phyloP scores from a whole-genome alignment of 2,888 invertebrate genomes.

The Romanomermis culicivorax region DNA sequence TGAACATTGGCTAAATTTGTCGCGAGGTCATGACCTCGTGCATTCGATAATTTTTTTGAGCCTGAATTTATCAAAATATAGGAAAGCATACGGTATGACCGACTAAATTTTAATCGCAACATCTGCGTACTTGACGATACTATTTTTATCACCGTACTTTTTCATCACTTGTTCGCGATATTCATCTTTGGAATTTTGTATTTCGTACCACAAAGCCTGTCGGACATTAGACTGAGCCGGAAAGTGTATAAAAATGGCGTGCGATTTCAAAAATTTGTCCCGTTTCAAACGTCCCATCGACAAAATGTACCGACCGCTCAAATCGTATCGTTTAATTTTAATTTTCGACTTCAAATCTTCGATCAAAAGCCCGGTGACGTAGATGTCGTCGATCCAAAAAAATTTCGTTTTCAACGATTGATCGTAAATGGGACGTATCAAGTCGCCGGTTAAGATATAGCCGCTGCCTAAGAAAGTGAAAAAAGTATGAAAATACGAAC shows the following conservation, averaged over 20 bases:
- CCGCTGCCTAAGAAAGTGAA: neutral
- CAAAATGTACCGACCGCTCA: slow-evolving; percentile 1
- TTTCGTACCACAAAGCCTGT: neutral
- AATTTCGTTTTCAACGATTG: neutral
- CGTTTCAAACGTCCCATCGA: neutral
- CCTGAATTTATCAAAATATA: too few relatives aligned
- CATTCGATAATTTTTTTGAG: too few relatives aligned
- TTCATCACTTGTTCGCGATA: neutral
- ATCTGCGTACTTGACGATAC: neutral
- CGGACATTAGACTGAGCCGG: too few relatives aligned
- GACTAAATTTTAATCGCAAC: neutral
- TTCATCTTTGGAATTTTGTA: neutral
- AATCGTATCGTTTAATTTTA: neutral
- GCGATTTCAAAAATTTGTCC: neutral
- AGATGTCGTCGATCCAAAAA: slow-evolving; percentile 6
- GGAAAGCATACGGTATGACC: too few relatives aligned
- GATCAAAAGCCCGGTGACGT: neutral
- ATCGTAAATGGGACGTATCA: neutral
- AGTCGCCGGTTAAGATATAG: neutral
- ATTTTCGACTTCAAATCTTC: neutral
- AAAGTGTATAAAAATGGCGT: slow-evolving; percentile 2
- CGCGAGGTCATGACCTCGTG: too few relatives aligned
- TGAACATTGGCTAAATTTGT: too few relatives aligned
- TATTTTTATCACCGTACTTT: neutral
- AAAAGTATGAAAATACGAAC: too few relatives aligned